These are phyloP conservation scores for Pilophorus perplexus DNA, from an alignment of 2,888 invertebrate genomes.

Conservation along the genomic window DNA sequence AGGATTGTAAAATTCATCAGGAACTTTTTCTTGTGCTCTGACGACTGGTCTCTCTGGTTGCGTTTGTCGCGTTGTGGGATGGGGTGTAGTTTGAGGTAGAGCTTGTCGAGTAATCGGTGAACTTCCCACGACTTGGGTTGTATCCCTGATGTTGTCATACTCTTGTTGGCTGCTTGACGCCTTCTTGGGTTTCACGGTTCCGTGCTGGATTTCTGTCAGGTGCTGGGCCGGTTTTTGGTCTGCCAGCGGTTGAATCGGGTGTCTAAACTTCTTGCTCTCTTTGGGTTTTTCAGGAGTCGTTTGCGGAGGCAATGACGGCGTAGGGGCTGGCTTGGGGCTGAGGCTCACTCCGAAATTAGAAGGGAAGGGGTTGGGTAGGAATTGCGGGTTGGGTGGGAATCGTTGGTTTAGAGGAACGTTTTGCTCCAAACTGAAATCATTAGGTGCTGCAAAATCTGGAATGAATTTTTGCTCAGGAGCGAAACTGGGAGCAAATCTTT, in stretches of 20 bases:
- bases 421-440: not conserved
- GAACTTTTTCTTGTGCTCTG: slow-evolving; percentile 15
- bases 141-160: slow-evolving; percentile 50
- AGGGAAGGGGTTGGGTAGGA: not conserved
- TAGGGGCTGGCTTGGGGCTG: not conserved
- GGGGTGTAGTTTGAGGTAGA: slow-evolving; percentile 1
- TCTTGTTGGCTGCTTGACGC: slow-evolving; percentile 50
- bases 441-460: slow-evolving; percentile 1
- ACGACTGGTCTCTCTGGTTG: slow-evolving; percentile 2
- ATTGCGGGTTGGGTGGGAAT: too few relatives aligned
- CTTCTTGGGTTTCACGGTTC: not conserved
- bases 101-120: not conserved
- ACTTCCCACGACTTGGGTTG: slow-evolving; percentile 19
- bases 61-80: not conserved
- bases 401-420: not conserved
- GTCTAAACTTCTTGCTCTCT: slow-evolving; percentile 41
- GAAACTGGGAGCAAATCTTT: not conserved
- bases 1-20: slow-evolving; percentile 30
- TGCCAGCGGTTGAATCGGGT: slow-evolving; percentile 44
- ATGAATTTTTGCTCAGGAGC: not conserved
- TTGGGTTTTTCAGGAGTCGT: slow-evolving; percentile 13
- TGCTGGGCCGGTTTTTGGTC: slow-evolving; percentile 40
- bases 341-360: not conserved
- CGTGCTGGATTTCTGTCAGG: not conserved
- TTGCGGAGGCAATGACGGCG: not conserved